Percentiles rank a stretch among this genome's conserved stretches.
phyloP scores from a whole-genome alignment of 2,113 vertebrate genomes.

The Osmerus mordax region DNA sequence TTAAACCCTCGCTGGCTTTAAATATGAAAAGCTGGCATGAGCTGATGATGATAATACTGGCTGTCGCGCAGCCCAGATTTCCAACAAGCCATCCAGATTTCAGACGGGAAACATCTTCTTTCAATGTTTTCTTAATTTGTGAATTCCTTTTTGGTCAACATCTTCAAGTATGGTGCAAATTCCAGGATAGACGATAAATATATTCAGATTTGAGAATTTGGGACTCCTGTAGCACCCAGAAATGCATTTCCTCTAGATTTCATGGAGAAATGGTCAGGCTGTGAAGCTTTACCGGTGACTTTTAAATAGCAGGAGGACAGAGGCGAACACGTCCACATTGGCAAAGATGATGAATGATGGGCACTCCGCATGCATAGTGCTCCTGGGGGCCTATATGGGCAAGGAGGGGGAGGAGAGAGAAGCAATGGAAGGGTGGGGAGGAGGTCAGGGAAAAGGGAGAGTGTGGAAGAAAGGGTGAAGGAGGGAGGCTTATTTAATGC shows the following conservation, averaged over 20 bases:
- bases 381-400: slow-evolving; percentile 29
- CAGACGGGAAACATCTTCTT: slow-evolving; percentile 63
- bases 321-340: background rate
- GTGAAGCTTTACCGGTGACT: background rate
- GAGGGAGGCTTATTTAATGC: slow-evolving; percentile 69
- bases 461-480: slow-evolving; percentile 49
- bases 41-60: slow-evolving; percentile 74
- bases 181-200: background rate
- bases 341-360: slow-evolving; percentile 36
- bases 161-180: background rate
- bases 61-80: slow-evolving; percentile 72
- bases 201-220: background rate
- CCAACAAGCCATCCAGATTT: slow-evolving; percentile 55
- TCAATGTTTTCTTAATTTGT: slow-evolving; percentile 49
- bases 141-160: slow-evolving; percentile 3
- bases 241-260: background rate
- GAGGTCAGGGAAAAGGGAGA: slow-evolving; percentile 18
- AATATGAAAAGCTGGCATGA: slow-evolving; percentile 91
- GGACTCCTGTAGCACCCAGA: background rate
- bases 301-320: slow-evolving; percentile 3
- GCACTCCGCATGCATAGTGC: slow-evolving; percentile 24
- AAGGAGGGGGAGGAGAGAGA: slow-evolving; percentile 27
- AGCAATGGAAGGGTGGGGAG: slow-evolving; percentile 54
- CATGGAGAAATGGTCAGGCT: background rate
- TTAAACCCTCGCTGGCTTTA: slow-evolving; percentile 95